phyloP scores from a whole-genome alignment of 37 sponge, comb jelly and placozoan genomes.

The Mnemiopsis leidyi region DNA sequence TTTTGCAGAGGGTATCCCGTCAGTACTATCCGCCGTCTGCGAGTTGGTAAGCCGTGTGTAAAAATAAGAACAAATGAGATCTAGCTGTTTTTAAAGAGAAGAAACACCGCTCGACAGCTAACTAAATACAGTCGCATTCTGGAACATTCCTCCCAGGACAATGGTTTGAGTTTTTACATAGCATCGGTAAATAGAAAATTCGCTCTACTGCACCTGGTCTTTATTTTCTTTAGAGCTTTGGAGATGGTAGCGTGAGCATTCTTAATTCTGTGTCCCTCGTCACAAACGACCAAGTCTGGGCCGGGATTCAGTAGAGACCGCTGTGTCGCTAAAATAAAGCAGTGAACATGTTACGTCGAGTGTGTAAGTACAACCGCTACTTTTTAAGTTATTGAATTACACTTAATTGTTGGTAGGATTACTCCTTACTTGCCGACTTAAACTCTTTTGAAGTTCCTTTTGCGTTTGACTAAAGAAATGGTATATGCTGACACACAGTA shows the following conservation, averaged over 20 bases:
- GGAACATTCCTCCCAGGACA: neutral
- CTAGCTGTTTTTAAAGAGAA: too few relatives aligned
- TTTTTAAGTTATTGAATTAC: too few relatives aligned
- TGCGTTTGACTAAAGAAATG: too few relatives aligned
- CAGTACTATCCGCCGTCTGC: constrained; percentile 86
- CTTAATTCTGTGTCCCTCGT: constrained; percentile 96
- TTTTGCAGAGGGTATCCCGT: constrained; percentile 99
- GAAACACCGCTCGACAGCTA: too few relatives aligned
- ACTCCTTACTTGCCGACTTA: too few relatives aligned
- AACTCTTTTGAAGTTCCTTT: too few relatives aligned
- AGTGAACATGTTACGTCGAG: too few relatives aligned
- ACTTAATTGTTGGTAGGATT: too few relatives aligned
- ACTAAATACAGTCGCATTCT: neutral
- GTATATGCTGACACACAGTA: too few relatives aligned
- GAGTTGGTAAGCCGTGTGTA: too few relatives aligned
- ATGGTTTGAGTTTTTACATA: neutral
- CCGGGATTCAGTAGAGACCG: constrained; percentile 86
- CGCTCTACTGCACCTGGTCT: constrained; percentile 71
- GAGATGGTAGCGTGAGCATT: constrained; percentile 87
- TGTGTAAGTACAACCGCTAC: too few relatives aligned
- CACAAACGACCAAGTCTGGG: constrained; percentile 95
- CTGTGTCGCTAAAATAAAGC: constrained; percentile 73
- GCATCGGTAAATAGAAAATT: neutral
- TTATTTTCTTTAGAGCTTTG: constrained; percentile 87
- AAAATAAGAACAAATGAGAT: too few relatives aligned